Evolutionary conservation across 2,888 invertebrate genomes (phyloP).

Genomic region (Oconnorella tubifera): DNA sequence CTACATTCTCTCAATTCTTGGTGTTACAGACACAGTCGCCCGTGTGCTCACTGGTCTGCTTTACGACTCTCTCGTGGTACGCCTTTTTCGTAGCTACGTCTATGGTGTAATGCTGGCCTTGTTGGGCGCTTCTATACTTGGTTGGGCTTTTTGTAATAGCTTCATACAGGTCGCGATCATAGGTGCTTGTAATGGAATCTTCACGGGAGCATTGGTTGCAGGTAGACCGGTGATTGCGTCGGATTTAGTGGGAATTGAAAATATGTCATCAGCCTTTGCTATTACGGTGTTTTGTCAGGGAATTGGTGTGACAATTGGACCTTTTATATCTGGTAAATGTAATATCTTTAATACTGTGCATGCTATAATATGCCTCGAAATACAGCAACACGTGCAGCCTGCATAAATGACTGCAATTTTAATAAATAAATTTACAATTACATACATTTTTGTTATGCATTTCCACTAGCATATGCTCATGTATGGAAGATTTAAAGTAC

Average conservation of each 20-base stretch:
- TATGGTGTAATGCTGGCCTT: background rate
- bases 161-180: background rate
- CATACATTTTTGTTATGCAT: too few relatives aligned
- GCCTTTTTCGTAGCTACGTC: background rate
- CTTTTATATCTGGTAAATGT: slow-evolving; percentile 40
- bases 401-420: too few relatives aligned
- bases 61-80: background rate
- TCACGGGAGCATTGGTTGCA: slow-evolving; percentile 39
- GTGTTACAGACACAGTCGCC: background rate
- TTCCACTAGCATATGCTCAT: too few relatives aligned
- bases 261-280: slow-evolving; percentile 42
- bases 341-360: too few relatives aligned
- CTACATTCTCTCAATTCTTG: background rate
- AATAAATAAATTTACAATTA: too few relatives aligned
- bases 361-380: too few relatives aligned
- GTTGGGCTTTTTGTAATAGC: background rate
- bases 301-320: slow-evolving; percentile 42
- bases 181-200: slow-evolving; percentile 7
- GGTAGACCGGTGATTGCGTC: slow-evolving; percentile 42
- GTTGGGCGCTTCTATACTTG: background rate
- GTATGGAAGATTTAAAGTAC: too few relatives aligned
- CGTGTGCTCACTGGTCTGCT: background rate
- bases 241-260: slow-evolving; percentile 41
- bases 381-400: too few relatives aligned
- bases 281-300: slow-evolving; percentile 43